phyloP scores from a whole-genome alignment of 1,140 invertebrate genomes.

The Eupeodes corollae region DNA sequence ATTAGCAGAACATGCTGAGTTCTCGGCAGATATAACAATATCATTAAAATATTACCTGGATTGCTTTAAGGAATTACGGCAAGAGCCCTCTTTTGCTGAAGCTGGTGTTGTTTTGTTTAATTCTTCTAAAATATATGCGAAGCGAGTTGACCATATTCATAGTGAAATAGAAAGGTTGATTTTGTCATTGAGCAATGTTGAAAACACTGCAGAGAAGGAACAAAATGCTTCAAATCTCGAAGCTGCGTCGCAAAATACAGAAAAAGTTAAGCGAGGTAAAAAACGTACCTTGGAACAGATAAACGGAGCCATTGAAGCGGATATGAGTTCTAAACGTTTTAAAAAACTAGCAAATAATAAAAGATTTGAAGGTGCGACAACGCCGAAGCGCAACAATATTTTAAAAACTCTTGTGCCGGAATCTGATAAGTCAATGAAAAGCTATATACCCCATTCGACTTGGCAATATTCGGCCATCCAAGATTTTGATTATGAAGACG shows the following conservation, averaged over 20 bases:
- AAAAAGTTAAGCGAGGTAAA: slow-evolving; percentile 1
- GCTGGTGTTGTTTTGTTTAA: slow-evolving; percentile 8
- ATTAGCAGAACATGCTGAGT: slow-evolving; percentile 25
- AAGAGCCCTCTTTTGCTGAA: slow-evolving; percentile 9
- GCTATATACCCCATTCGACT: slow-evolving; percentile 19
- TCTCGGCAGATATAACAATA: slow-evolving; percentile 20
- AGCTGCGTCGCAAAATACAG: neutral
- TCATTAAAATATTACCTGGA: slow-evolving; percentile 14
- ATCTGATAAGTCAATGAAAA: slow-evolving; percentile 13
- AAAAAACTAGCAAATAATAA: slow-evolving; percentile 21
- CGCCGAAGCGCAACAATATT: slow-evolving; percentile 11
- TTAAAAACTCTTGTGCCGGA: slow-evolving; percentile 17
- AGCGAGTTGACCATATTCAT: slow-evolving; percentile 9
- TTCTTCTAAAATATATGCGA: slow-evolving; percentile 7
- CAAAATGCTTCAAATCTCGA: neutral
- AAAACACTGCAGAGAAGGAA: neutral
- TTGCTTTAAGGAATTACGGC: neutral
- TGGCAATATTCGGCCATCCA: slow-evolving; percentile 22
- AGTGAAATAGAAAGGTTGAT: slow-evolving; percentile 6
- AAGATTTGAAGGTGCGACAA: slow-evolving; percentile 8
- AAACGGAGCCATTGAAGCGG: slow-evolving; percentile 18
- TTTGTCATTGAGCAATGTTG: slow-evolving; percentile 3
- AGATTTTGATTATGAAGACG: slow-evolving; percentile 24
- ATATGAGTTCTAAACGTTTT: slow-evolving; percentile 18
- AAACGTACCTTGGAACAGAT: neutral